phyloP scores from a whole-genome alignment of 2,888 invertebrate species.

The Phaedon cochleariae region DNA sequence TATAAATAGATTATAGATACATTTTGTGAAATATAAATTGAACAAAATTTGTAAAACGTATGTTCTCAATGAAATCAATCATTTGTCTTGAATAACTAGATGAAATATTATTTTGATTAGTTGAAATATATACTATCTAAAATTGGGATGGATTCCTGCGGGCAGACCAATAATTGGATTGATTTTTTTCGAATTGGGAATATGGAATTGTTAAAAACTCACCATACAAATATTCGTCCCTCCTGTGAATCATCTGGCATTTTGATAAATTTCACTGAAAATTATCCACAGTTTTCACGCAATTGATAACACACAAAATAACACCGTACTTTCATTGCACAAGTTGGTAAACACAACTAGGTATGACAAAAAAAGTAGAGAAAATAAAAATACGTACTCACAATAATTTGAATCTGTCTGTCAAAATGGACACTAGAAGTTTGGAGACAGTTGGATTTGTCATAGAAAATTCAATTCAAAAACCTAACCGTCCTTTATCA shows the following conservation, averaged over 20 bases:
- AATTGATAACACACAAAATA: slow-evolving; percentile 16
- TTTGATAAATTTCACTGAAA: slow-evolving; percentile 25
- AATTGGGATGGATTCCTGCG: too few species aligned
- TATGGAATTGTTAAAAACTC: slow-evolving; percentile 28
- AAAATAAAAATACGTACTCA: slow-evolving; percentile 8
- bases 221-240: slow-evolving; percentile 28
- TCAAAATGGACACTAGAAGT: slow-evolving; percentile 35
- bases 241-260: slow-evolving; percentile 38
- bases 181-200: too few species aligned
- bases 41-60: too few species aligned
- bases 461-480: slow-evolving; percentile 11
- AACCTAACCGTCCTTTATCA: slow-evolving; percentile 29
- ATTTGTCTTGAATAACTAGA: too few species aligned
- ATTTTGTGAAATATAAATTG: too few species aligned
- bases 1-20: too few species aligned
- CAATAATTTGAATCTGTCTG: slow-evolving; percentile 26
- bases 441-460: slow-evolving; percentile 16
- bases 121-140: too few species aligned
- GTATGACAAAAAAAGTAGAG: background rate
- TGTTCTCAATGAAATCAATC: too few species aligned
- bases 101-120: too few species aligned
- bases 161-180: too few species aligned
- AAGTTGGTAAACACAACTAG: background rate
- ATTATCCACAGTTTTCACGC: slow-evolving; percentile 17
- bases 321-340: slow-evolving; percentile 16